Percentiles rank a stretch among this genome's conserved stretches.
phyloP scores from a whole-genome alignment of 2,113 vertebrate genomes.

The Ailurus styani region DNA sequence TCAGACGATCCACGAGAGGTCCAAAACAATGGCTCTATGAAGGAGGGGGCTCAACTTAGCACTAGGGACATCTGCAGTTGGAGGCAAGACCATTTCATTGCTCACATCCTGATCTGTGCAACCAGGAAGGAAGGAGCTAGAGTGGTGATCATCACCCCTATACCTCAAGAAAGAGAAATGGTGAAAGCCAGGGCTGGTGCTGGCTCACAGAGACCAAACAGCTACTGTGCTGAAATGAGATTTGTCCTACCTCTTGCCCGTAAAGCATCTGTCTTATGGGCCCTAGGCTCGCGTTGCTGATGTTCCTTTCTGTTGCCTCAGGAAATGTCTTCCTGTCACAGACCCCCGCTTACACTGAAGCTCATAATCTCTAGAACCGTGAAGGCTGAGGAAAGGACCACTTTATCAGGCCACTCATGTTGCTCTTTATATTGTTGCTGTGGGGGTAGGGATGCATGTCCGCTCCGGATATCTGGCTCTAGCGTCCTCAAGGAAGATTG shows the following conservation, averaged over 20 bases:
- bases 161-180: not conserved
- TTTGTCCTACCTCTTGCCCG: not conserved
- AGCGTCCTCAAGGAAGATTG: not conserved
- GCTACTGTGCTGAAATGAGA: not conserved
- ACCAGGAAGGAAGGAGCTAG: not conserved
- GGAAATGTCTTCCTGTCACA: not conserved
- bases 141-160: not conserved
- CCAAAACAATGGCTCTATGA: not conserved
- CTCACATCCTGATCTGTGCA: not conserved
- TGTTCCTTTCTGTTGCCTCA: not conserved
- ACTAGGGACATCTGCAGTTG: not conserved
- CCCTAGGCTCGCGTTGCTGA: not conserved
- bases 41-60: not conserved
- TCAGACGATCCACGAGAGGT: not conserved
- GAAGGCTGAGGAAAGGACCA: not conserved
- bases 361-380: not conserved
- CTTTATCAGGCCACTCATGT: not conserved
- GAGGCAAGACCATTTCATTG: not conserved
- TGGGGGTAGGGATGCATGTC: not conserved
- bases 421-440: not conserved
- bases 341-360: not conserved
- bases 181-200: not conserved
- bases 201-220: not conserved
- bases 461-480: not conserved
- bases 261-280: not conserved